These are phyloP conservation scores for Streptopelia turtur DNA, from an alignment of 2,797 vertebrate species.

Conservation along the genomic window DNA sequence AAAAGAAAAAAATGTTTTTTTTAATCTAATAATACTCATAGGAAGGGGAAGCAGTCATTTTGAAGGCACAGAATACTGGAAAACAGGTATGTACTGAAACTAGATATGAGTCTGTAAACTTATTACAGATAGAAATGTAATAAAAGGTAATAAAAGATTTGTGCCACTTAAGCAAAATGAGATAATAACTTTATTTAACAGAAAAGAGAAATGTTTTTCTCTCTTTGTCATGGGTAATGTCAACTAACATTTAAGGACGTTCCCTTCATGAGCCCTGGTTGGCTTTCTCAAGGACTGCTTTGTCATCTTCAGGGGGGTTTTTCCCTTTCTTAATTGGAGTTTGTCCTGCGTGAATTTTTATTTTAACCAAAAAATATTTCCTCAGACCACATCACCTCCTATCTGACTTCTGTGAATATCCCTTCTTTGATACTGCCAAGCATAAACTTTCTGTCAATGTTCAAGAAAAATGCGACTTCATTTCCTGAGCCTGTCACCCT, in stretches of 20 bases:
- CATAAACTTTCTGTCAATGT: not conserved
- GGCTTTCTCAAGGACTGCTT: not conserved
- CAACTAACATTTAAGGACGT: not conserved
- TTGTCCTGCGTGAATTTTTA: not conserved
- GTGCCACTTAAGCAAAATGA: not conserved
- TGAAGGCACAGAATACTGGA: not conserved
- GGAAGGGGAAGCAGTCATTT: not conserved
- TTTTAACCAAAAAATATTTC: not conserved
- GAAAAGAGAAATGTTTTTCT: not conserved
- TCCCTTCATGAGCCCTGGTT: not conserved
- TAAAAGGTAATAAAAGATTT: accelerated
- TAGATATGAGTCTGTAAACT: not conserved
- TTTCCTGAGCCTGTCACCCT: not conserved
- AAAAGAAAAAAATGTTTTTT: not conserved
- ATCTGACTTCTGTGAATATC: not conserved
- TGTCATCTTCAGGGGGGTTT: accelerated
- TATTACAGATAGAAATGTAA: not conserved
- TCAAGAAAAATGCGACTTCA: not conserved
- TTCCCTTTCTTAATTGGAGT: not conserved
- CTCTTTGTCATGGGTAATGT: not conserved
- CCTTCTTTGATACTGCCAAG: not conserved
- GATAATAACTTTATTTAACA: not conserved
- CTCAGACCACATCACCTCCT: not conserved
- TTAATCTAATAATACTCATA: not conserved
- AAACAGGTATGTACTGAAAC: not conserved